These are phyloP conservation scores for Fopius arisanus DNA, from an alignment of 1,140 invertebrate species.

Conservation along the genomic window DNA sequence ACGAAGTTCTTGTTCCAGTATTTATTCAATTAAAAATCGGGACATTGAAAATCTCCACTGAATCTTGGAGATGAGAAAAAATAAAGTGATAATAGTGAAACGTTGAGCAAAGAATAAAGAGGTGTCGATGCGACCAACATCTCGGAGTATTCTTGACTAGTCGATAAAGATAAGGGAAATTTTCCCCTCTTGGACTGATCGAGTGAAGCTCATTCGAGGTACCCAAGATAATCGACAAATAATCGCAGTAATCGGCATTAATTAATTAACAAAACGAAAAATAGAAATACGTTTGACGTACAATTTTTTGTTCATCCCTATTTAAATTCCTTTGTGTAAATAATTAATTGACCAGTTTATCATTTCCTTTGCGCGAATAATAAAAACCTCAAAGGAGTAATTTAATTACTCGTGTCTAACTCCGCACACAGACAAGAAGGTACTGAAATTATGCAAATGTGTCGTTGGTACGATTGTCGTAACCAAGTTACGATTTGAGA, in stretches of 20 bases:
- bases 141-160: conserved; percentile 44
- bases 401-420: conserved; percentile 67
- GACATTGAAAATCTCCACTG: not conserved
- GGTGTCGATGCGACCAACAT: not conserved
- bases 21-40: no score
- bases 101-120: conserved; percentile 46
- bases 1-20: not conserved
- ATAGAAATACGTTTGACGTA: not conserved
- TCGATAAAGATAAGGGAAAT: conserved; percentile 33
- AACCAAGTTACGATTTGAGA: conserved; percentile 68
- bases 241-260: not conserved
- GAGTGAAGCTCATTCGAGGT: no score
- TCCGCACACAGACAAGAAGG: conserved; percentile 79
- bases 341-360: conserved; percentile 35
- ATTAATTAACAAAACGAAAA: not conserved
- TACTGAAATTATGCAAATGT: conserved; percentile 79
- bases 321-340: not conserved
- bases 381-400: not conserved
- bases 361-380: not conserved
- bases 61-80: not conserved
- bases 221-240: not conserved
- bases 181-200: not conserved
- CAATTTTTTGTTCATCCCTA: not conserved
- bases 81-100: conserved; percentile 32
- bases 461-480: conserved; percentile 80